These are phyloP conservation scores for Ctenosaura bakeri DNA, from an alignment of 2,797 vertebrate genomes.

Conservation along the genomic window DNA sequence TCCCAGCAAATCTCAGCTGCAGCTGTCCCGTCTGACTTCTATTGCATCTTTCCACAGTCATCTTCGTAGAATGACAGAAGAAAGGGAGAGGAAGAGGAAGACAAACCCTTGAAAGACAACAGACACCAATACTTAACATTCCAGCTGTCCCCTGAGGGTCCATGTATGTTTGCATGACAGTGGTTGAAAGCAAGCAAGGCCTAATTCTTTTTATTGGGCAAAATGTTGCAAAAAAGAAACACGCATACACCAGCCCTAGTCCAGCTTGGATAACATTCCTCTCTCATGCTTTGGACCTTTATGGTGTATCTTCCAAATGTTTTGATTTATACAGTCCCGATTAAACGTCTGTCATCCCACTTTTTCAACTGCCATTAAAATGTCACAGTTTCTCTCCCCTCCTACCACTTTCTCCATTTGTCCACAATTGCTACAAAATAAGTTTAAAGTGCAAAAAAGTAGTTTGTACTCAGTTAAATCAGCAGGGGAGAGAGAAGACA, in stretches of 20 bases:
- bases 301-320: no score
- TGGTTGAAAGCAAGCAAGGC: background rate
- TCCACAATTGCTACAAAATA: no score
- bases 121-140: constrained; percentile 8
- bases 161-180: background rate
- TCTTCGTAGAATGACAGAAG: background rate
- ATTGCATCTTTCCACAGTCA: background rate
- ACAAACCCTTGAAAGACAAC: background rate
- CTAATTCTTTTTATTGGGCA: background rate
- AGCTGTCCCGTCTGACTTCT: background rate
- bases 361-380: no score
- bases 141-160: background rate
- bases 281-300: no score
- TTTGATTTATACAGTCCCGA: no score
- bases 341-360: no score
- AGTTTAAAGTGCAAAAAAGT: no score
- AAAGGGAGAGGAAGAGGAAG: background rate
- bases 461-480: no score
- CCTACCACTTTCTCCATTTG: no score
- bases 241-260: background rate
- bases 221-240: background rate
- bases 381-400: no score
- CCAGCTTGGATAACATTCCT: no score
- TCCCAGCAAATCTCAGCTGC: background rate
- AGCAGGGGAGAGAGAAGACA: no score